These are phyloP conservation scores for Girardinus metallicus DNA, from an alignment of 2,797 vertebrate species.

Conservation along the genomic window DNA sequence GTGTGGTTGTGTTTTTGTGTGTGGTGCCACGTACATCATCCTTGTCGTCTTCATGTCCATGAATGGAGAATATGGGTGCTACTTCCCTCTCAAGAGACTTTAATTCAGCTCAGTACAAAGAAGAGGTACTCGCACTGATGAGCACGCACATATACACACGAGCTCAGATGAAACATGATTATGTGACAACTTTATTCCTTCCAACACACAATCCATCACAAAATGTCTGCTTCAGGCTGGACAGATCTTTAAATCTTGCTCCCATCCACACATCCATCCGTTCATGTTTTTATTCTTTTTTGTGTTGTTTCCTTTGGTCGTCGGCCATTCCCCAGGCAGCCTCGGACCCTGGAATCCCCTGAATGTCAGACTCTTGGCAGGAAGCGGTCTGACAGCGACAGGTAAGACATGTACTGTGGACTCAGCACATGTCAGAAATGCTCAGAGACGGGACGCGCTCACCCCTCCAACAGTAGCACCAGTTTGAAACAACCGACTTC, in stretches of 20 bases:
- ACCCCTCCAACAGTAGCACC: background rate
- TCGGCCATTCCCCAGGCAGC: conserved; percentile 89
- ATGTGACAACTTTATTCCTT: conserved; percentile 50
- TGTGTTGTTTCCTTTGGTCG: conserved; percentile 75
- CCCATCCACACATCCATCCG: conserved; percentile 51
- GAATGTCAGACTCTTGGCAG: conserved; percentile 90
- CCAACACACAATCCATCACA: conserved; percentile 56
- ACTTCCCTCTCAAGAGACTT: conserved; percentile 81
- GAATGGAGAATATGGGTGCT: conserved; percentile 82
- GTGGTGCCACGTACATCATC: conserved; percentile 47
- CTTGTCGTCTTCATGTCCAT: conserved; percentile 78
- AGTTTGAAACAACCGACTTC: conserved; percentile 7
- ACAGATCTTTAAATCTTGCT: conserved; percentile 50
- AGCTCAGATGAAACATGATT: conserved; percentile 44
- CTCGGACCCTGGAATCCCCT: conserved; percentile 91
- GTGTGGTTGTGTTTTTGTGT: conserved; percentile 43
- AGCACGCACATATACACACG: conserved; percentile 45
- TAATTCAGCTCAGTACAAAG: conserved; percentile 84
- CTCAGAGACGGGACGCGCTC: background rate
- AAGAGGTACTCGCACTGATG: conserved; percentile 75
- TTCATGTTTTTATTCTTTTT: conserved; percentile 64
- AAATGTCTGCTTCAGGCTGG: conserved; percentile 44
- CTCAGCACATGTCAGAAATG: conserved; percentile 53
- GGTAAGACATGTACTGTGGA: conserved; percentile 85
- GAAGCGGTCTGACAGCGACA: conserved; percentile 89